These are phyloP conservation scores for Hypomecis atomaria DNA, from an alignment of 2,888 invertebrate genomes.

Conservation along the genomic window DNA sequence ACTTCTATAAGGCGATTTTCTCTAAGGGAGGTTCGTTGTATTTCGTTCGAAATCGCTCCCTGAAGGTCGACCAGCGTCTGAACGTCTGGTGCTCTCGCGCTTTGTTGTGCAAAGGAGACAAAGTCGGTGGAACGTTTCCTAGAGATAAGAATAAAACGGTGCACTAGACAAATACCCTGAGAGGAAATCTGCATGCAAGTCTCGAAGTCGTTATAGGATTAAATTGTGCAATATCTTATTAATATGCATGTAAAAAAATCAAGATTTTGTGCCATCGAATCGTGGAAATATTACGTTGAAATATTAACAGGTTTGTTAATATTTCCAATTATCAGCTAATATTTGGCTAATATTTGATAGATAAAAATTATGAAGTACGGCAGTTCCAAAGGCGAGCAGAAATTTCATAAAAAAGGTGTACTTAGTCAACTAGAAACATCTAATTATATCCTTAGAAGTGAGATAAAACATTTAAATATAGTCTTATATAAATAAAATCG, in stretches of 20 bases:
- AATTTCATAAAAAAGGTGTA: no score
- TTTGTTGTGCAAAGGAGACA: slow-evolving; percentile 67
- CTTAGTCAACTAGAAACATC: no score
- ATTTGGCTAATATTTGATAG: no score
- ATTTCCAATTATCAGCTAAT: no score
- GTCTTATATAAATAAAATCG: neutral
- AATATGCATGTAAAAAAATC: neutral
- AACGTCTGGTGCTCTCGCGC: slow-evolving; percentile 54
- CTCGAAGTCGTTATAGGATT: slow-evolving; percentile 38
- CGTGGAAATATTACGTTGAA: no score
- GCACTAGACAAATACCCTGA: slow-evolving; percentile 55
- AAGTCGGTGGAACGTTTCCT: slow-evolving; percentile 59
- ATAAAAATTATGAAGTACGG: no score
- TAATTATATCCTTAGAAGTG: no score
- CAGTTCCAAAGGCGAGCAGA: no score
- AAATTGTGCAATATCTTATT: slow-evolving; percentile 14
- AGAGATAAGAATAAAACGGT: slow-evolving; percentile 67
- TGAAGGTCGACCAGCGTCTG: slow-evolving; percentile 58
- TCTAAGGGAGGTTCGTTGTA: slow-evolving; percentile 44
- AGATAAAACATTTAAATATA: neutral
- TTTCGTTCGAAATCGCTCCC: slow-evolving; percentile 69
- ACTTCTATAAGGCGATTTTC: no score
- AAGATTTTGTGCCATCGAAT: no score
- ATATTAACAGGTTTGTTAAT: no score
- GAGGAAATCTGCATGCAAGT: slow-evolving; percentile 50